Evolutionary conservation across 2,888 invertebrate genomes (phyloP), one percentile per base, ranked within the genome.

Genomic region (Cotesia congregata): DNA sequence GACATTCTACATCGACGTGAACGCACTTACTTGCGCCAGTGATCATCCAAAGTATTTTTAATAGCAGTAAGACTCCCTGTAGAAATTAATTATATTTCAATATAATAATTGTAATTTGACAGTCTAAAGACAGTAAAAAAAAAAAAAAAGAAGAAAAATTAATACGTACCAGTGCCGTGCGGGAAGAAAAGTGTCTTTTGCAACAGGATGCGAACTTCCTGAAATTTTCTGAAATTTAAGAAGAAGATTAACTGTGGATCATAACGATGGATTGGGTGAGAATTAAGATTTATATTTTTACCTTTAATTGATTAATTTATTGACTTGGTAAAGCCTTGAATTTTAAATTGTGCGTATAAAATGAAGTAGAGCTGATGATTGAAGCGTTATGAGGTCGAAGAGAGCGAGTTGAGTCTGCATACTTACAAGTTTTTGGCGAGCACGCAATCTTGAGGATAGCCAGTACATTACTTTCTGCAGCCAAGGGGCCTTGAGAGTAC

Each of bases 221-320:
- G 78, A 80, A 75, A 77, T 30, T 75, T 75, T 77, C 78, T 80
- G 78, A 80, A 75, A 77, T 30, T 62, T 62, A 5, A 69, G 17
- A 65, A 69, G 65, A 39, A 72, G 15, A 71, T 61, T 17, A 59
- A 7, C 39, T 7, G 6, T n/a, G 38, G 38, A 62, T 5, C 17
- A 9, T 1, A 9, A 80, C 62, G 15, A 82, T 82, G 82, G 79
- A 82, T 77, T 80, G 80, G 82, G 82, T 82, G 67, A 77, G 77
- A 17, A 75, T 69, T 67, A 6, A 9, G 5, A 39, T 64, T 64
- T 65, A 62, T 69, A 20, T 72, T 39, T 39, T 50, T 74, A 64
- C 7, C 59, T 68, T 7, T 50, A 50, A 12, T 7, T 12, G 1
- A 50, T 71, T 30, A n/a, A 30, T 64, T 12, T 72, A 39, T 68